phyloP scores from a whole-genome alignment of 1,140 invertebrate genomes.

The Ips typographus region DNA sequence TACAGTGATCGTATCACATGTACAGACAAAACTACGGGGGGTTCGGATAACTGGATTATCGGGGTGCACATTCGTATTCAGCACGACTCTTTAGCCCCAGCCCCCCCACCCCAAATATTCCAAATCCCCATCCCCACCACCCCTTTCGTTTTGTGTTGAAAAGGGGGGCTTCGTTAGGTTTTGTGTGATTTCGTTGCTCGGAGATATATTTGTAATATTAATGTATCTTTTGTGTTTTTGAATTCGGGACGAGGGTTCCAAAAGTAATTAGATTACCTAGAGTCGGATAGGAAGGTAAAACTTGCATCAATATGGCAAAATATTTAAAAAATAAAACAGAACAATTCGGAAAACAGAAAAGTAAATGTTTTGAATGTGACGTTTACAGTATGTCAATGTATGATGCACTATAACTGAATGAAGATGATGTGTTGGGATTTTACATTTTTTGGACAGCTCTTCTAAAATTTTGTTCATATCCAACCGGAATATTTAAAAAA shows the following conservation, averaged over 20 bases:
- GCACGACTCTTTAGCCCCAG: neutral
- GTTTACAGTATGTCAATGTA: too few relatives aligned
- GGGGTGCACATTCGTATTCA: conserved; percentile 14
- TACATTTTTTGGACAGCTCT: too few relatives aligned
- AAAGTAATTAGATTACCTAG: neutral
- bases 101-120: neutral
- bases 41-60: conserved; percentile 21
- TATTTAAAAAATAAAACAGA: neutral
- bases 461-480: too few relatives aligned
- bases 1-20: conserved; percentile 9
- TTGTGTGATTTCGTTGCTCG: conserved; percentile 12
- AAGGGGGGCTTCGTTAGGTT: conserved; percentile 8
- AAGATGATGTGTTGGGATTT: too few relatives aligned
- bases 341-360: neutral
- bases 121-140: neutral
- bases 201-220: neutral
- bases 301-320: neutral
- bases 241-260: neutral
- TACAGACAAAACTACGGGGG: conserved; percentile 4
- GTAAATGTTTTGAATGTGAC: too few relatives aligned
- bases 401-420: too few relatives aligned
- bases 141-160: neutral
- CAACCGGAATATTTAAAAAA: too few relatives aligned
- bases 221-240: neutral
- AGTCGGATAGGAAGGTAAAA: neutral